Evolutionary conservation across 2,113 vertebrate species (phyloP), one percentile per base, ranked within the genome.

Genomic region (Montifringilla adamsi): DNA sequence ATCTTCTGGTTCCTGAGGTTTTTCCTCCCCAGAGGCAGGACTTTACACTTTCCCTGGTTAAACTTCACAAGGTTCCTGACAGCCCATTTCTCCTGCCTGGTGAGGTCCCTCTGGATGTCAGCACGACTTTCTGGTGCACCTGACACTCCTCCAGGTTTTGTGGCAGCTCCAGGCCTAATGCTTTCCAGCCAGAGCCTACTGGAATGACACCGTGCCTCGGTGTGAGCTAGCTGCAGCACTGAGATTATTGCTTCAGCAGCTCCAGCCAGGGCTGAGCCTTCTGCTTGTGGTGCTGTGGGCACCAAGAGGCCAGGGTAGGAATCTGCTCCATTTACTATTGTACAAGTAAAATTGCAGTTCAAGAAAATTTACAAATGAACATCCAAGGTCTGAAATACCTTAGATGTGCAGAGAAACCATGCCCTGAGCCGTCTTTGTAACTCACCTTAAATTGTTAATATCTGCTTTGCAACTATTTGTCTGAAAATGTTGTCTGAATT

Each of bases 81-180:
- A 68, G 28, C 15, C 33, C 10, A 7, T 62, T 70, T 58, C 43
- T 87, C 7, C 50, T 56, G 11, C 31, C 23, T 56, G 18, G 18
- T 26, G 6, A 59, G 5, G 15, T 50, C 8, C 31, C 16, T 53
- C 31, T 37, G 49, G 24, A 47, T 43, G 50, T 31, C 50, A 69
- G 30, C 41, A 74, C 0, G 0, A 28, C 30, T 18, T 1, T 8
- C 26, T 24, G 26, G 17, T 70, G 26, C 33, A 19, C 33, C n/a
- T 43, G 43, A 9, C 27, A 19, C 37, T 43, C 26, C n/a, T 89
- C 20, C 28, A 39, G 35, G 33, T 31, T 80, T 53, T 26, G 14
- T 24, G 10, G 23, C 11, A 21, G 14, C 37, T 44, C n/a, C 43
- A 39, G 56, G 28, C 24, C 22, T 43, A 9, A 8, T 1, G 2